Conservation (phyloP, 2,888 invertebrate species). For the Anagyrus pseudococci region DNA sequence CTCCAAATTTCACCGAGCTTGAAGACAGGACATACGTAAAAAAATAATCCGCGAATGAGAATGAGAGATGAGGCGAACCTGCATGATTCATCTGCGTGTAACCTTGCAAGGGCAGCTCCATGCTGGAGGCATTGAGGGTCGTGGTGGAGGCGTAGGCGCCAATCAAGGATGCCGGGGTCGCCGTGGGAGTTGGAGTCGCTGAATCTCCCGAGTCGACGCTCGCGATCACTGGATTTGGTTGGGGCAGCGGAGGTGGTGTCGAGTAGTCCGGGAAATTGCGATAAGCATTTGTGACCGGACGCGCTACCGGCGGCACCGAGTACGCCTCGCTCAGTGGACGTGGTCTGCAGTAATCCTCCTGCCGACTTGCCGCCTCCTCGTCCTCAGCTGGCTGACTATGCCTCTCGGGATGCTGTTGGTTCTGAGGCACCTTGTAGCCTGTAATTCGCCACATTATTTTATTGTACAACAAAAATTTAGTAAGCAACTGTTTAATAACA, state of each 20-base stretch:
- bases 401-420: neutral
- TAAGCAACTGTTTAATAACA: too few species aligned
- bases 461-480: too few species aligned
- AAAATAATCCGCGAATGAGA: too few species aligned
- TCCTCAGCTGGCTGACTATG: slow-evolving; percentile 2
- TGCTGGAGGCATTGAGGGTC: slow-evolving; percentile 44
- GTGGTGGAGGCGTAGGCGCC: slow-evolving; percentile 38
- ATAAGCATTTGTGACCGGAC: slow-evolving; percentile 57
- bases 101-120: slow-evolving; percentile 54
- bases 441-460: too few species aligned
- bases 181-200: slow-evolving; percentile 21
- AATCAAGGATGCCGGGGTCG: slow-evolving; percentile 44
- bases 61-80: slow-evolving; percentile 48
- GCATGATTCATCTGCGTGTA: slow-evolving; percentile 64
- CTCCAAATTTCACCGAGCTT: too few species aligned
- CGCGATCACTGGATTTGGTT: neutral
- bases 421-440: neutral
- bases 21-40: too few species aligned
- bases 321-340: slow-evolving; percentile 63
- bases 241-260: slow-evolving; percentile 45
- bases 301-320: slow-evolving; percentile 63
- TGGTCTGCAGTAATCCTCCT: slow-evolving; percentile 62
- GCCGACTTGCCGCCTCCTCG: neutral
- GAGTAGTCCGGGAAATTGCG: slow-evolving; percentile 40
- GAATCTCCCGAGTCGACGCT: neutral